A percentile compares a stretch with the other conserved stretches of the same genome.
Evolutionary conservation across 2,797 vertebrate species (phyloP).

Genomic region (Pantherophis vulpinus): DNA sequence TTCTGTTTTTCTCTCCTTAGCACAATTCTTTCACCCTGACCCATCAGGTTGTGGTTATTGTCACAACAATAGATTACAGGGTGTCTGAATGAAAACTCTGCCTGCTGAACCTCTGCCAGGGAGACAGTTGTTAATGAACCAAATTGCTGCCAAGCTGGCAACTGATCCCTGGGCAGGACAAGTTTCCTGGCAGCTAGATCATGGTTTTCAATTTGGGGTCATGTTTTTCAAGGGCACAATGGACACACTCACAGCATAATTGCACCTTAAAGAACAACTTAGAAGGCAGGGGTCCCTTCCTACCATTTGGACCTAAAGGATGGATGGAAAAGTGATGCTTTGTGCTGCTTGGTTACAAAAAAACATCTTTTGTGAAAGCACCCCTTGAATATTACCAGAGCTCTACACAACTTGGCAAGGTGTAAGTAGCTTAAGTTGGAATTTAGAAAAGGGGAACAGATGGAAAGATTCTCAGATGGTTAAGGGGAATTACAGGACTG

Average conservation of each 20-base stretch:
- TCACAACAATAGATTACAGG: background rate
- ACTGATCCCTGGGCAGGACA: background rate
- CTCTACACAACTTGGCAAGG: background rate
- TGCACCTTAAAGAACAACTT: background rate
- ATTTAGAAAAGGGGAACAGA: background rate
- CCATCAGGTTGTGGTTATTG: background rate
- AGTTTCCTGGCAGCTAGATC: background rate
- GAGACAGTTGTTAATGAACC: background rate
- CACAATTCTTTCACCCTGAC: background rate
- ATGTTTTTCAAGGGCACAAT: conserved; percentile 15
- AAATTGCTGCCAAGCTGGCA: background rate
- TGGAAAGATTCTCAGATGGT: background rate
- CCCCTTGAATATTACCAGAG: background rate
- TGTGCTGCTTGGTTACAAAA: background rate
- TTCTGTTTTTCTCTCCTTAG: background rate
- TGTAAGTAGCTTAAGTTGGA: background rate
- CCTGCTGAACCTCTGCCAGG: background rate
- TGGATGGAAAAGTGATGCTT: background rate
- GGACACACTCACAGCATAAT: background rate
- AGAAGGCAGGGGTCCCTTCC: background rate
- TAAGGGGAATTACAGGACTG: background rate
- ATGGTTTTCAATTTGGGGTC: background rate
- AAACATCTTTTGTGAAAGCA: background rate
- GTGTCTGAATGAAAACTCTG: too few species aligned
- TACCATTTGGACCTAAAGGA: background rate